Evolutionary conservation across 1,140 invertebrate genomes (phyloP).

Genomic region (Drosophila insularis): DNA sequence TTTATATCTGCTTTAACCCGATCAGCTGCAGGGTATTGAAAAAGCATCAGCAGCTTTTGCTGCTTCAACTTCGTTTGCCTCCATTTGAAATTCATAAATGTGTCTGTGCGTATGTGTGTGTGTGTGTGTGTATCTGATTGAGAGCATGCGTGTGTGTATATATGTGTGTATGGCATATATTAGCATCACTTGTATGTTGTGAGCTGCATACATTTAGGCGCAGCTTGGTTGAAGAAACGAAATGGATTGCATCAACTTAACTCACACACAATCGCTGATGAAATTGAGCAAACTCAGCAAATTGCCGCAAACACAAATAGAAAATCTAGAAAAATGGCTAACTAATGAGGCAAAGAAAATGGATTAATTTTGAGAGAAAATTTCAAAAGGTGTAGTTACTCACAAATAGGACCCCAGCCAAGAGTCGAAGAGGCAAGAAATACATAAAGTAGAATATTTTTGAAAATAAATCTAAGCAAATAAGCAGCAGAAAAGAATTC

Average conservation of each 20-base stretch:
- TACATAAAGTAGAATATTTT: too few relatives aligned
- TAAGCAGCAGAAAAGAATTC: too few relatives aligned
- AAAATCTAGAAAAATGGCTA: slow-evolving; percentile 47
- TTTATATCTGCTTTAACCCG: not conserved
- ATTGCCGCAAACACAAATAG: slow-evolving; percentile 46
- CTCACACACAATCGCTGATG: slow-evolving; percentile 72
- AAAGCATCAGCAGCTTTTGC: slow-evolving; percentile 69
- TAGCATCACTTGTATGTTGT: slow-evolving; percentile 59
- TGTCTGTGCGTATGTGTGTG: slow-evolving; percentile 13
- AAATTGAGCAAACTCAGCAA: slow-evolving; percentile 74
- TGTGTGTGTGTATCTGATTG: not conserved
- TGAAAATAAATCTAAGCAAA: too few relatives aligned
- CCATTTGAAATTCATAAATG: slow-evolving; percentile 75
- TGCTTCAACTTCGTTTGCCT: slow-evolving; percentile 70
- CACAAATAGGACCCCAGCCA: not conserved
- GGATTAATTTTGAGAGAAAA: not conserved
- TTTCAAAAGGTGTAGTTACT: not conserved
- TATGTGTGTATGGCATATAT: slow-evolving; percentile 56
- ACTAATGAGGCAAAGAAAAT: slow-evolving; percentile 56
- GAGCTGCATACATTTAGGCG: slow-evolving; percentile 61
- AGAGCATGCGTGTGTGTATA: slow-evolving; percentile 23
- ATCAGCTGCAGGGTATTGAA: slow-evolving; percentile 2
- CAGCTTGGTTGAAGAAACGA: slow-evolving; percentile 25
- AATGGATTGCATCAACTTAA: slow-evolving; percentile 30
- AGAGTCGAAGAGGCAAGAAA: too few relatives aligned